phyloP scores from a whole-genome alignment of 2,888 invertebrate species.

The Andrena fulva region DNA sequence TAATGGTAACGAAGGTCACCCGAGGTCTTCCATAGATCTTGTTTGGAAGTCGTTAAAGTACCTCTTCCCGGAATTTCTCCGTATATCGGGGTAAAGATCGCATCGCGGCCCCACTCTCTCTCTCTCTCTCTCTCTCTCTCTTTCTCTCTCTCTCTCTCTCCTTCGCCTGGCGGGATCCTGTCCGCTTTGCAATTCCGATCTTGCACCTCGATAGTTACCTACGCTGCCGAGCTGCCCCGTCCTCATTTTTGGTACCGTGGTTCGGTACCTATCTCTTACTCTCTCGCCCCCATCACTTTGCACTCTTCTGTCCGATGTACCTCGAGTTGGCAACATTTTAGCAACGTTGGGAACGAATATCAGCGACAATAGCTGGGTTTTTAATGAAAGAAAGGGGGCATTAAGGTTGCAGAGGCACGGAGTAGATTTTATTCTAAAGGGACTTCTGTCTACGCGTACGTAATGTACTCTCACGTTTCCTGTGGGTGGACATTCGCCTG shows the following conservation, averaged over 20 bases:
- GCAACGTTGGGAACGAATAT: too few species aligned
- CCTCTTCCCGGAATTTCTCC: conserved; percentile 83
- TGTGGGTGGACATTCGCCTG: conserved; percentile 20
- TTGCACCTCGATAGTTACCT: conserved; percentile 82
- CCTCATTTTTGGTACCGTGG: conserved; percentile 73
- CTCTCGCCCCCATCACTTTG: not conserved
- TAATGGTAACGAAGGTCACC: conserved; percentile 80
- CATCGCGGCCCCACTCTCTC: conserved; percentile 66
- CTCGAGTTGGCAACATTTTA: not conserved
- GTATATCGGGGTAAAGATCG: conserved; percentile 81
- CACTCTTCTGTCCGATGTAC: not conserved
- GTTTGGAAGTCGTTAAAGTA: conserved; percentile 84
- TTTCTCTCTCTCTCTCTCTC: conserved; percentile 50
- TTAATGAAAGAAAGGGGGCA: not conserved
- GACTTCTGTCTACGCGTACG: conserved; percentile 9
- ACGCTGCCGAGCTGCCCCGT: conserved; percentile 73
- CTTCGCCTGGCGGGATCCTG: conserved; percentile 77
- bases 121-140: conserved; percentile 47
- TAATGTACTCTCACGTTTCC: conserved; percentile 24
- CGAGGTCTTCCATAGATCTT: conserved; percentile 81
- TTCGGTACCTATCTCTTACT: conserved; percentile 27
- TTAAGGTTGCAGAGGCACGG: not conserved
- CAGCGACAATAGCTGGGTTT: too few species aligned
- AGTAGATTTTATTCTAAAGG: not conserved
- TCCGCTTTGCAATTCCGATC: conserved; percentile 84